Evolutionary conservation across 37 sponge, comb jelly and placozoan genomes (phyloP).

Genomic region (Axinella damicornis): DNA sequence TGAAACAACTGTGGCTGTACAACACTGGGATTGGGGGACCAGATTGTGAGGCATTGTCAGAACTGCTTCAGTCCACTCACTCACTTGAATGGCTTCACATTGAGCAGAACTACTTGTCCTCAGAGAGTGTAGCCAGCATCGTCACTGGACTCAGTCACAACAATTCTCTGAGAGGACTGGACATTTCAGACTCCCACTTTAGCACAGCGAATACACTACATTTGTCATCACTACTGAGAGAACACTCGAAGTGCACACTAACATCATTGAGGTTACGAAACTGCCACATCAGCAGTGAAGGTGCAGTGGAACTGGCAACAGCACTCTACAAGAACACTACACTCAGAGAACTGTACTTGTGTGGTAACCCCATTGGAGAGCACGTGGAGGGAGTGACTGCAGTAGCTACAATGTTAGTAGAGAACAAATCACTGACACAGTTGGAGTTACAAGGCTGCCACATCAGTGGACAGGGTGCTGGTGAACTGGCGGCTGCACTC

Average conservation of each 20-base stretch:
- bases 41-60: constrained; percentile 1
- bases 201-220: too few species aligned
- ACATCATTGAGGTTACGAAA: too few species aligned
- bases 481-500: neutral
- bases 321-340: too few species aligned
- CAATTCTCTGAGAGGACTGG: neutral
- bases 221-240: too few species aligned
- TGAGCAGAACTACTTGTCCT: neutral
- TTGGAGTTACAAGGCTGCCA: neutral
- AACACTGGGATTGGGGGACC: constrained; percentile 1
- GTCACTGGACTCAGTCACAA: constrained; percentile 20
- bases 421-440: neutral
- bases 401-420: constrained; percentile 1
- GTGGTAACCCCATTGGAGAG: too few species aligned
- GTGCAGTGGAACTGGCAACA: too few species aligned
- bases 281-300: too few species aligned
- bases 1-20: neutral
- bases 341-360: too few species aligned
- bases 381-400: too few species aligned
- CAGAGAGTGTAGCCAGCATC: neutral
- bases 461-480: neutral
- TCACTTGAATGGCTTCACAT: neutral
- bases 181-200: too few species aligned
- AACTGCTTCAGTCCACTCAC: neutral
- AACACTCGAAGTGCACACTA: too few species aligned